Evolutionary conservation across 2,888 invertebrate species (phyloP), one percentile per base, ranked within the genome.

Genomic region (Tetragonula carbonaria): DNA sequence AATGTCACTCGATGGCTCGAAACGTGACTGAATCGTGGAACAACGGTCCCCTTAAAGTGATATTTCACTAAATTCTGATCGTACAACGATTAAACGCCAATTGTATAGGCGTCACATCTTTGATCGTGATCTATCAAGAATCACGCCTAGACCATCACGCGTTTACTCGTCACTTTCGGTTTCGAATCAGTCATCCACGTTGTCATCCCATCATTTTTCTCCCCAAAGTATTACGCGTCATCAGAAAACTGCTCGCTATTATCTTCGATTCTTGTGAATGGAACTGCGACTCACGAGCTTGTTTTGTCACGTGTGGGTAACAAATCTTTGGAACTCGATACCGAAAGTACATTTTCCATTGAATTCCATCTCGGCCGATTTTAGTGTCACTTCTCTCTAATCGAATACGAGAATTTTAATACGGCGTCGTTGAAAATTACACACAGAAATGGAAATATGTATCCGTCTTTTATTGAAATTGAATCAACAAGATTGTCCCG

Each of bases 1-100:
- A 81, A 81, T 73, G 81, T 73, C 67, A 78, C 6, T 53, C 66
- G 80, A 77, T 57, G 80, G 57, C 57, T 33, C 57, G 51, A 38
- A 66, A 78, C 66, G 59, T 51, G 70, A 65, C n/a, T 16, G 50
- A 13, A 70, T 53, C 63, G 63, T 23, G 33, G 28, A 63, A 50
- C 50, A 50, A 57, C 50, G 18, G 28, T 66, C 45, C 21, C 63
- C 18, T 23, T 62, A 62, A 59, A 73, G 51, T 66, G 67, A 57
- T 66, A 67, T 72, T 72, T 67, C 28, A 18, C 50, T 4, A 45
- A 23, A 21, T 63, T 55, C 18, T 16, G 68, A 63, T 62, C 51
- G 11, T 38, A 21, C 50, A 11, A n/a, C 53, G 28, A 62, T 62
- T 33, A 28, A 8, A 21, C 63, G n/a, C 23, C 53, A 2, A 21